Conservation (phyloP, 2,113 vertebrate species). For the Pelecanoides urinatrix region DNA sequence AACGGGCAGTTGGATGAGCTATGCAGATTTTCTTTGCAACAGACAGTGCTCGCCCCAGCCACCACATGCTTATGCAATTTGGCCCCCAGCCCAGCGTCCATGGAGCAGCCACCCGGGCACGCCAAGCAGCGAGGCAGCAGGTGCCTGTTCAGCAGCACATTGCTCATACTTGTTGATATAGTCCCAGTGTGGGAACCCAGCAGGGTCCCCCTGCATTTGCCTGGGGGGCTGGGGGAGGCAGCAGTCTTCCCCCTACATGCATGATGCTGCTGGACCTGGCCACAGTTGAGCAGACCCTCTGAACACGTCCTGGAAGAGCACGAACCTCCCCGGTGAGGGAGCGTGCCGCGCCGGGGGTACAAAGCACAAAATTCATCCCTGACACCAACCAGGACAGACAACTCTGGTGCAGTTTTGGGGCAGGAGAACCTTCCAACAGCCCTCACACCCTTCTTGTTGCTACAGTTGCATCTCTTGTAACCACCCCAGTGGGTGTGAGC, state of each 20-base stretch:
- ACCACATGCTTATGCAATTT: accelerated
- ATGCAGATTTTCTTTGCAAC: background rate
- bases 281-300: background rate
- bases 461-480: background rate
- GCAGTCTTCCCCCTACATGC: accelerated
- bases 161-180: background rate
- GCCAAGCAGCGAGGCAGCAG: background rate
- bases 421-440: background rate
- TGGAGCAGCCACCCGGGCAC: accelerated
- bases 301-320: background rate
- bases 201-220: background rate
- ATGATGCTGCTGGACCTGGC: background rate
- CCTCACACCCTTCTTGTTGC: background rate
- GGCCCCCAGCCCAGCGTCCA: background rate
- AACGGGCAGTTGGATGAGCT: background rate
- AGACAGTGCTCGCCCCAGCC: background rate
- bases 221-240: background rate
- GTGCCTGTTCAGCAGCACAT: background rate
- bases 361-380: background rate
- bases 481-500: background rate
- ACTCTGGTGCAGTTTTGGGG: background rate
- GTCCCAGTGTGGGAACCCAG: background rate
- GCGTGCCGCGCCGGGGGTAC: accelerated
- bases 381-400: background rate
- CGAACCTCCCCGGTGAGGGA: accelerated